Conservation (phyloP, 2,888 invertebrate species). For the Chloroclystis v-ata region DNA sequence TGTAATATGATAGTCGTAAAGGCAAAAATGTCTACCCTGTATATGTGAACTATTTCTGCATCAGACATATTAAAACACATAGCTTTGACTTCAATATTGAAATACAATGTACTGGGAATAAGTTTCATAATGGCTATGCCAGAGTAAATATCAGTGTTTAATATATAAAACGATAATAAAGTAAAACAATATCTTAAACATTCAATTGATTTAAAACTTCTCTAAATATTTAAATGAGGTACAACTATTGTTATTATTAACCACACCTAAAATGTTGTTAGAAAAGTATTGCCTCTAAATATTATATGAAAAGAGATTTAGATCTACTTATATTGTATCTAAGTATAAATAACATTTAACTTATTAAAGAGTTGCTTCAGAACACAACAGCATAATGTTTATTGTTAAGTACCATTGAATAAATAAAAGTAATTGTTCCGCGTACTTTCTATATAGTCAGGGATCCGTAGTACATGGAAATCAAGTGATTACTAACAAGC, state of each 20-base stretch:
- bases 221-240: slow-evolving; percentile 63
- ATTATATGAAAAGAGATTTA: slow-evolving; percentile 66
- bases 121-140: slow-evolving; percentile 52
- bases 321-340: slow-evolving; percentile 62
- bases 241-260: slow-evolving; percentile 69
- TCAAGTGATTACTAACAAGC: no score
- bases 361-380: slow-evolving; percentile 49
- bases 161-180: slow-evolving; percentile 46
- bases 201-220: slow-evolving; percentile 52
- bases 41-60: slow-evolving; percentile 66
- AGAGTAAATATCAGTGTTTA: slow-evolving; percentile 45
- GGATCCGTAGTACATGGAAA: no score
- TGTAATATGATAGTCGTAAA: no score
- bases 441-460: no score
- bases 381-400: slow-evolving; percentile 45
- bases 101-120: slow-evolving; percentile 60
- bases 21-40: no score
- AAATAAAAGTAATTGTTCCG: slow-evolving; percentile 46
- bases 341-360: slow-evolving; percentile 54
- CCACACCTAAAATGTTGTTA: slow-evolving; percentile 72
- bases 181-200: slow-evolving; percentile 49
- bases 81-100: slow-evolving; percentile 46
- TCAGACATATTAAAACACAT: slow-evolving; percentile 67
- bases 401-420: slow-evolving; percentile 65
- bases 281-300: slow-evolving; percentile 75